Conservation (phyloP, 2,888 invertebrate genomes). For the Sesia bembeciformis region DNA sequence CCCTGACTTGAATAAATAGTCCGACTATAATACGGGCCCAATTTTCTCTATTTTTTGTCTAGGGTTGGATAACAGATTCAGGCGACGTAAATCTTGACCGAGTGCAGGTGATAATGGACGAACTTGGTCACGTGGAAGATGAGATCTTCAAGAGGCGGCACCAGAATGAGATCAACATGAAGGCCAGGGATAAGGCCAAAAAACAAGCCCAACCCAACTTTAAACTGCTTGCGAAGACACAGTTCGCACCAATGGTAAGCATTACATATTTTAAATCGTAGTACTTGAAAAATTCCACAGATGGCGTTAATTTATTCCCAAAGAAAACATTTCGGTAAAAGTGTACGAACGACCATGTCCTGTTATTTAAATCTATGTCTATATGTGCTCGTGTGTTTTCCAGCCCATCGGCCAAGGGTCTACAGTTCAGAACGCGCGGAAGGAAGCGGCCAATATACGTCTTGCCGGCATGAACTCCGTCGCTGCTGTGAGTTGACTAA, state of each 20-base stretch:
- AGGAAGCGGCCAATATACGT: conserved; percentile 84
- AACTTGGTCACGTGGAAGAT: conserved; percentile 95
- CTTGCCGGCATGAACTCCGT: conserved; percentile 73
- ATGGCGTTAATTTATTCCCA: no score
- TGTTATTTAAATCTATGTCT: no score
- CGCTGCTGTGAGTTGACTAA: conserved; percentile 27
- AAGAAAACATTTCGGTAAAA: no score
- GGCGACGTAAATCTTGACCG: conserved; percentile 94
- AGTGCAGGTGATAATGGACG: conserved; percentile 95
- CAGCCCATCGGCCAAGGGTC: conserved; percentile 75
- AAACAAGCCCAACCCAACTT: conserved; percentile 80
- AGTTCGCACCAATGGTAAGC: conserved; percentile 84
- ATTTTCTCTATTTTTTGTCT: conserved; percentile 8
- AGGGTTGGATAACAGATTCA: conserved; percentile 96
- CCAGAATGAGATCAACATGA: conserved; percentile 87
- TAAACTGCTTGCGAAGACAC: conserved; percentile 79
- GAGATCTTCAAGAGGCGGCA: conserved; percentile 96
- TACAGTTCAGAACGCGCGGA: conserved; percentile 80
- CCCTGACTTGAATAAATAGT: no score
- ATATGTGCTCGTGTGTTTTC: not conserved
- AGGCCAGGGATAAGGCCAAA: conserved; percentile 83
- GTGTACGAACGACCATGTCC: no score
- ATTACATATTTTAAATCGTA: not conserved
- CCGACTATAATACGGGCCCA: no score
- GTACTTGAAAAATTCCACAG: not conserved